Base-by-base conservation (phyloP, 2,797 vertebrate species). In the Brachymystax lenok region DNA sequence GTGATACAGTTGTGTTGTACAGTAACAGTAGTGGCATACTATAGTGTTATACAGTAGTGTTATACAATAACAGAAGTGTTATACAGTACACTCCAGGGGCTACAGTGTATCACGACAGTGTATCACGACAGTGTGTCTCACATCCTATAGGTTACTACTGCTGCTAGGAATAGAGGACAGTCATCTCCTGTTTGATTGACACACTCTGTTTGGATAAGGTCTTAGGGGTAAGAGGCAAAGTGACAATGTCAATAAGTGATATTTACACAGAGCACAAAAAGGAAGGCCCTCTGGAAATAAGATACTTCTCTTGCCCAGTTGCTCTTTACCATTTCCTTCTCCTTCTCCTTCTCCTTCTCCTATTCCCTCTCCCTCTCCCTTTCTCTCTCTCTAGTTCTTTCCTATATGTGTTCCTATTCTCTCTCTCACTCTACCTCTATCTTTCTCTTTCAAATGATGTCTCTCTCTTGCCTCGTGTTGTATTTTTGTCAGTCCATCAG, bases 221-320 rank as follows among this genome's bases (percentile, higher is more conserved):
- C 78, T 84, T 82, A 77, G 77, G 77, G 86, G 83, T 82, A 86
- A 84, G 82, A 74, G 0, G 28, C 70, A 46, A 79, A 84, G 83
- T 69, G 2, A 80, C 78, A 52, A 30, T 74, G 79, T 81, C 79
- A 76, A 70, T 81, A 70, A 77, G 76, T 80, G 67, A 81, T 85
- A 87, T 90, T 90, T 89, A 83, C 87, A 79, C 73, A 82, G 27
- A 79, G 79, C 76, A 77, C 83, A 78, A 84, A 67, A 77, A 77
- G 63, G 63, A 90, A 85, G 7, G 3, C 59, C 2, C 56, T 68
- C 77, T 64, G 76, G 82, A 82, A 54, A 69, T 54, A 50, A 83
- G 78, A 79, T 85, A 68, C 81, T 75, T 72, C 66, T 77, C 69
- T 84, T 80, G 74, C 21, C 12, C 33, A 24, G 76, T 24, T 50